Percentiles rank a stretch among this genome's conserved stretches.
phyloP scores from a whole-genome alignment of 1,140 invertebrate genomes.

The Pogonomyrmex californicus region DNA sequence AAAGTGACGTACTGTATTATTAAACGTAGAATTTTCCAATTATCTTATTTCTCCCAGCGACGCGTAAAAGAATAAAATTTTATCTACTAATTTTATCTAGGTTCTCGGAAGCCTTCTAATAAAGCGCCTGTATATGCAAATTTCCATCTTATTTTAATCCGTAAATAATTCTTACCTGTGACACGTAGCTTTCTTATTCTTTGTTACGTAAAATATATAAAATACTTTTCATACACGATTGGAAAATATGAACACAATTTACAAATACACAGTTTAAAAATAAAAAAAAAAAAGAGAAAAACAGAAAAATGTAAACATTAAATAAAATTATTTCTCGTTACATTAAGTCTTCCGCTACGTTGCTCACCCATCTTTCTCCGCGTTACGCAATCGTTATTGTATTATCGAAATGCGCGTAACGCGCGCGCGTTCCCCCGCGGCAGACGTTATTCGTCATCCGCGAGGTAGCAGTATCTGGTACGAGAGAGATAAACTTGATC shows the following conservation, averaged over 20 bases:
- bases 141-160: not conserved
- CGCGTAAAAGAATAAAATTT: constrained; percentile 56
- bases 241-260: not conserved
- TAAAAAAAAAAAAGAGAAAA: not conserved
- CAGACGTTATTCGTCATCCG: constrained; percentile 18
- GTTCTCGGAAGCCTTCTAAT: not conserved
- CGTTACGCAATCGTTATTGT: constrained; percentile 26
- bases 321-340: constrained; percentile 29
- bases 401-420: constrained; percentile 34
- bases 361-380: not conserved
- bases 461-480: constrained; percentile 19
- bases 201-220: not conserved
- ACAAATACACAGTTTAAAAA: not conserved
- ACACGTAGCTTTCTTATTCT: not conserved
- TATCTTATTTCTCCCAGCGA: not conserved
- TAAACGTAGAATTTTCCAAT: not conserved
- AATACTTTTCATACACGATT: not conserved
- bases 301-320: not conserved
- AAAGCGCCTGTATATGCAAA: not conserved
- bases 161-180: not conserved
- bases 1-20: constrained; percentile 15
- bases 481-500: constrained; percentile 49
- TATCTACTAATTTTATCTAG: not conserved
- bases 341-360: not conserved
- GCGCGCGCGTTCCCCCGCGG: not conserved